Evolutionary conservation across 2,113 vertebrate genomes (phyloP).

Genomic region (Pongo pygmaeus): DNA sequence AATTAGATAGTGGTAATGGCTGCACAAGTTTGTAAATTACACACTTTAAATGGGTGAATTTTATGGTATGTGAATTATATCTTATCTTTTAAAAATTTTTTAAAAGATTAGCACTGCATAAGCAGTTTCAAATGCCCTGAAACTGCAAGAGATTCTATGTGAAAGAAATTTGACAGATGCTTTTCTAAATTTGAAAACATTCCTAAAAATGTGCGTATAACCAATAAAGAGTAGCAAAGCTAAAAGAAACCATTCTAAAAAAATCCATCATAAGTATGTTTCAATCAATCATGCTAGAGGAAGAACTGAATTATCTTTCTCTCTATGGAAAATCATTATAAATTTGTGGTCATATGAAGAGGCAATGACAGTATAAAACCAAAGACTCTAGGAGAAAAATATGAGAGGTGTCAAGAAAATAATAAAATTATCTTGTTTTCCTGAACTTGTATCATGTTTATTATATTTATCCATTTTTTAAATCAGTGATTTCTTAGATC

Average conservation of each 20-base stretch:
- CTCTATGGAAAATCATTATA: conserved; percentile 47
- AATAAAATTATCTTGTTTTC: conserved; percentile 42
- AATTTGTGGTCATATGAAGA: conserved; percentile 33
- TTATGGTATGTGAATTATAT: background rate
- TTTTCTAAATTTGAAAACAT: conserved; percentile 38
- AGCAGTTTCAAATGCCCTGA: background rate
- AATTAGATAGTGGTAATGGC: background rate
- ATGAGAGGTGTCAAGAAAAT: conserved; percentile 52
- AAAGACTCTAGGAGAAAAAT: conserved; percentile 34
- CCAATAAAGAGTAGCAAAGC: conserved; percentile 5
- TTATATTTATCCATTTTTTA: conserved; percentile 13
- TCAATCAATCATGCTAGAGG: conserved; percentile 44
- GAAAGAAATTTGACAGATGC: background rate
- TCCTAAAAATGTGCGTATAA: background rate
- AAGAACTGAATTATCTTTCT: background rate
- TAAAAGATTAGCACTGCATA: background rate
- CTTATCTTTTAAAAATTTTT: conserved; percentile 38
- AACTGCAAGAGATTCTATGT: background rate
- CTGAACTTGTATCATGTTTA: background rate
- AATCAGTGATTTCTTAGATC: conserved; percentile 29
- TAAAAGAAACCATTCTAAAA: background rate
- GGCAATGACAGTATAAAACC: background rate
- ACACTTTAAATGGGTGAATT: background rate
- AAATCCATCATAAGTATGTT: conserved; percentile 52
- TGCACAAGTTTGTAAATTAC: background rate